A percentile compares a stretch with the other conserved stretches of the same genome.
These are phyloP conservation scores for Porites australiensis DNA, from an alignment of 64 coral and sea anemone genomes.

Conservation along the genomic window DNA sequence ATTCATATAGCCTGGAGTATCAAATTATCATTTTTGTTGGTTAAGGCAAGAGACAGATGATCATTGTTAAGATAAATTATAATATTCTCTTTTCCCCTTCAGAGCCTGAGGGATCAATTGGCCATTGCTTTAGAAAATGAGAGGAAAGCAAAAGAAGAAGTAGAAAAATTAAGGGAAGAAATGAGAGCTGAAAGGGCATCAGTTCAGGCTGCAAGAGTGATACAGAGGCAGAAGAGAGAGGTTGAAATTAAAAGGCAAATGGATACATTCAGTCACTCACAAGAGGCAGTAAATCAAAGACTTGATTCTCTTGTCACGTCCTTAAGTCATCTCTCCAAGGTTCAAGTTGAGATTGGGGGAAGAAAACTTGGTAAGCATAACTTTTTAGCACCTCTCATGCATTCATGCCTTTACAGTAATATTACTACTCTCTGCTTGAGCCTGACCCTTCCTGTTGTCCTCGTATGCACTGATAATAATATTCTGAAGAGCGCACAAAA, in stretches of 20 bases:
- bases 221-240: constrained; percentile 83
- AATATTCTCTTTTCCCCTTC: neutral
- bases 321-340: constrained; percentile 62
- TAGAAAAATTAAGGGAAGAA: constrained; percentile 77
- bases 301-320: constrained; percentile 38
- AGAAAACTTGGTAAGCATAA: constrained; percentile 72
- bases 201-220: constrained; percentile 71
- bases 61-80: neutral
- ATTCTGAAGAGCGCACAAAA: no score
- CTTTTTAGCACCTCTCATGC: no score
- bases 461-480: no score
- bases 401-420: no score
- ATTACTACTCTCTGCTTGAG: no score
- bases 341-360: constrained; percentile 71
- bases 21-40: no score
- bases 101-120: constrained; percentile 74
- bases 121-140: constrained; percentile 79
- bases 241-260: constrained; percentile 57
- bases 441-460: no score
- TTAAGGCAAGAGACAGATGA: no score
- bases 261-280: constrained; percentile 55
- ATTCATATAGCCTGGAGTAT: no score
- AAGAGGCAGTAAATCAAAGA: constrained; percentile 66
- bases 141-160: constrained; percentile 66
- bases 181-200: constrained; percentile 83